These are phyloP conservation scores for Oeneis ivallda DNA, from an alignment of 2,888 invertebrate genomes.

Conservation along the genomic window DNA sequence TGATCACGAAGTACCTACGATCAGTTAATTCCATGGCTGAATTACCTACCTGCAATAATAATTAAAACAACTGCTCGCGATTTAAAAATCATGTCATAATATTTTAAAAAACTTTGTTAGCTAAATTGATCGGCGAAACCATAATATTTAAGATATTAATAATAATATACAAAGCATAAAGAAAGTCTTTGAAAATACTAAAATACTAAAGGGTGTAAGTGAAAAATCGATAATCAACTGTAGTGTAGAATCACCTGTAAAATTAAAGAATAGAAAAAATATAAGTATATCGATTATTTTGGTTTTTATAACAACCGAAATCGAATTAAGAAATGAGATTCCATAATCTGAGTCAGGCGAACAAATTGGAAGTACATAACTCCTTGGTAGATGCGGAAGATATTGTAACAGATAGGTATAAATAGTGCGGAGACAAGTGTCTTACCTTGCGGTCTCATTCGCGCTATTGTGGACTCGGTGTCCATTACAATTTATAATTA, in stretches of 20 bases:
- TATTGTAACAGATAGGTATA: conserved; percentile 10
- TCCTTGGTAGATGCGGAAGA: conserved; percentile 20
- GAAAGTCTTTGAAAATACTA: no score
- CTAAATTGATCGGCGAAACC: no score
- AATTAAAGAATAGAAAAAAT: no score
- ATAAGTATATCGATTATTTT: no score
- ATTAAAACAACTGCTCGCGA: conserved; percentile 4
- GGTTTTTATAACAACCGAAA: no score
- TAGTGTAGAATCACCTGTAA: no score
- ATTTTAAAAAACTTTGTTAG: neutral
- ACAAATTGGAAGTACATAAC: neutral
- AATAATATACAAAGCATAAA: no score
- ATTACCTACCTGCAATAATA: neutral
- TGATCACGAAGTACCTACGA: neutral
- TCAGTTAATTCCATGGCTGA: conserved; percentile 5
- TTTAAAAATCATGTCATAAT: neutral
- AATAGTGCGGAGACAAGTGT: conserved; percentile 19
- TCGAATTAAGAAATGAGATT: no score
- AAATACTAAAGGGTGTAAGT: no score
- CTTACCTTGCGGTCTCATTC: conserved; percentile 39
- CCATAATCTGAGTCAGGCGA: no score
- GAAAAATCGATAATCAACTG: no score
- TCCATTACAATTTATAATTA: conserved; percentile 41
- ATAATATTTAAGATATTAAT: no score
- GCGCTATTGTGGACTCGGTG: conserved; percentile 32